These are phyloP conservation scores for Dendroctonus valens DNA, from an alignment of 1,140 invertebrate genomes.

Conservation along the genomic window DNA sequence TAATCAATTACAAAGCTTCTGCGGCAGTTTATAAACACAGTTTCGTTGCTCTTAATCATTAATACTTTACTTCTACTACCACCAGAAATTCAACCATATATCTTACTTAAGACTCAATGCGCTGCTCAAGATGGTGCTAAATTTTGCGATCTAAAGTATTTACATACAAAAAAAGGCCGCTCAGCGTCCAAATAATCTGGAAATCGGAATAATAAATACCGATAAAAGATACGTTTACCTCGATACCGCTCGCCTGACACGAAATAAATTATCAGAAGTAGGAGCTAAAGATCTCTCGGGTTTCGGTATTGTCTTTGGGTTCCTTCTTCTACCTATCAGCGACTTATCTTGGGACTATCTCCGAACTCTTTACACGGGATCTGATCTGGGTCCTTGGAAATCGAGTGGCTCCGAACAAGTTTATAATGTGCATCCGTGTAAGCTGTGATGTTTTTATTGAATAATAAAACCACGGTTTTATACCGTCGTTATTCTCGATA, in stretches of 20 bases:
- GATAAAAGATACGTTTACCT: conserved; percentile 32
- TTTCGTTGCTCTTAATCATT: no score
- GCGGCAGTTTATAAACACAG: no score
- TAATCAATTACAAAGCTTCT: no score
- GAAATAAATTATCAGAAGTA: conserved; percentile 30
- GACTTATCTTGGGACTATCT: conserved; percentile 24
- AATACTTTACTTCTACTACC: no score
- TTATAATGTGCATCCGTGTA: conserved; percentile 24
- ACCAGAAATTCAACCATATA: no score
- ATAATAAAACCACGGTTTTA: conserved; percentile 29
- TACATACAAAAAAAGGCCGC: conserved; percentile 11
- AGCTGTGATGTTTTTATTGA: conserved; percentile 29
- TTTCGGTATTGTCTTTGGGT: conserved; percentile 33
- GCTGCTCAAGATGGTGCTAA: neutral
- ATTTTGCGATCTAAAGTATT: conserved; percentile 10
- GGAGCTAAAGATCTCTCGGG: conserved; percentile 21
- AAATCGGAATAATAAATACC: conserved; percentile 32
- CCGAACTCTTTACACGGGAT: conserved; percentile 27
- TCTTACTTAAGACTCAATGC: no score
- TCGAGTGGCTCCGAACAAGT: conserved; percentile 20
- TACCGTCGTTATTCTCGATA: conserved; percentile 18
- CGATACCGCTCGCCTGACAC: conserved; percentile 28
- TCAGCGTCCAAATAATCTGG: conserved; percentile 18
- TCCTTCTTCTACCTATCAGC: conserved; percentile 23
- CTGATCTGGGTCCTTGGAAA: conserved; percentile 25